These are phyloP conservation scores for Mohoua ochrocephala DNA, from an alignment of 2,113 vertebrate species.

Conservation along the genomic window DNA sequence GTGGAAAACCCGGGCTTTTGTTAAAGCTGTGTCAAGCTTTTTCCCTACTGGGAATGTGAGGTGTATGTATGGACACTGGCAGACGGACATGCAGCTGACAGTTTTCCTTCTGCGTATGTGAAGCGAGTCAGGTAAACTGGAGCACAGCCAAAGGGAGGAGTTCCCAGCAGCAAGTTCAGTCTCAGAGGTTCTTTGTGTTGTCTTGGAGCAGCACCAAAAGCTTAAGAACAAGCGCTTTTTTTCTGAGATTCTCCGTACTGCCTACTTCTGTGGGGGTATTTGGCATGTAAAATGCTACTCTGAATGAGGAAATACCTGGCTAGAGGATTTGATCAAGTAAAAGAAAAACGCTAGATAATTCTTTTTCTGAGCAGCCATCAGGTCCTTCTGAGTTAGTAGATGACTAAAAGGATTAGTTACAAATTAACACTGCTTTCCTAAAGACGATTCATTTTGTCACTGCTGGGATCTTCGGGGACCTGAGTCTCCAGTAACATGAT, in stretches of 20 bases:
- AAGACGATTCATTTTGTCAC: not conserved
- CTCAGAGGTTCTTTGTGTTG: not conserved
- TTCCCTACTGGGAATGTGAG: not conserved
- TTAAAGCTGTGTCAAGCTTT: not conserved
- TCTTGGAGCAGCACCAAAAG: not conserved
- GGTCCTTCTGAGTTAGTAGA: not conserved
- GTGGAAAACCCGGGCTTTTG: not conserved
- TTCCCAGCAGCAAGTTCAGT: not conserved
- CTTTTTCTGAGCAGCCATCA: not conserved
- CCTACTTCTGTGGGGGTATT: not conserved
- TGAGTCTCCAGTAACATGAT: not conserved
- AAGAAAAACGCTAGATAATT: not conserved
- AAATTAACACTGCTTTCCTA: not conserved
- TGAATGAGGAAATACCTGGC: not conserved
- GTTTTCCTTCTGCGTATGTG: not conserved
- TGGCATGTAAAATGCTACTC: not conserved
- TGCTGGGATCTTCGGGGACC: not conserved
- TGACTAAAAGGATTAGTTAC: not conserved
- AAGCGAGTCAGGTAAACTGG: not conserved
- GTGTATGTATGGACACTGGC: not conserved
- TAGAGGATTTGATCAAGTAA: not conserved
- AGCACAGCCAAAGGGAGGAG: not conserved
- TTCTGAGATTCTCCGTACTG: not conserved
- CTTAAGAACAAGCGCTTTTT: not conserved
- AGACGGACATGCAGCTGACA: not conserved